Base-by-base conservation (phyloP, 2,797 vertebrate genomes). In the Apogon hyalosoma region DNA sequence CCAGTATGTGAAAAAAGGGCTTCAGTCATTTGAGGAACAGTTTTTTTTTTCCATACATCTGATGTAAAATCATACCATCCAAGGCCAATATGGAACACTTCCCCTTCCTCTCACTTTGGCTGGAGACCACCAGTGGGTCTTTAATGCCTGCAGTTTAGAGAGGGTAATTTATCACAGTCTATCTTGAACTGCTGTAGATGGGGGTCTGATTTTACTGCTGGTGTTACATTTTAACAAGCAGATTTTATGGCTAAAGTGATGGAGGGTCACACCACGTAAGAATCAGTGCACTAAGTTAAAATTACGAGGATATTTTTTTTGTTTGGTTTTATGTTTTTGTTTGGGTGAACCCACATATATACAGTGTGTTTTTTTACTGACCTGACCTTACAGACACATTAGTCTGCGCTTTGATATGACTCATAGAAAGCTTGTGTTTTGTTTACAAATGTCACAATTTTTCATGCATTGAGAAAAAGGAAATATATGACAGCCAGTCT, bases 201-300 rank as follows among this genome's bases (percentile, higher is more conserved):
- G 68, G 51, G 78, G 65, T 64, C 75, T 61, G 58, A 69, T 73
- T 87, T 92, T 82, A 87, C 80, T 63, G 86, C 71, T 19, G 51
- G 77, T 84, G 86, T 87, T 76, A 79, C 75, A 83, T 85, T 84
- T 88, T 88, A 85, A 87, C 62, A 21, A 72, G 73, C 46, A 73
- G 21, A 40, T 72, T 88, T 92, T 88, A 85, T 51, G 50, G 69
- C 64, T 48, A 21, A 80, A 72, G 61, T 66, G 81, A 77, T 61
- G 43, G 75, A 77, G 73, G 65, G 82, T 86, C 83, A 75, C 62
- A 68, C 63, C 74, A 67, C 67, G 50, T 38, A 70, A 59, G 69
- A 74, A 63, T 79, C 51, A 72, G 59, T 62, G 41, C 62, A 66
- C 45, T 41, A 49, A 72, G 49, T 50, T 38, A 42, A 48, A 16